Evolutionary conservation across 1,140 invertebrate species (phyloP), one percentile per base, ranked within the genome.

Genomic region (Drosophila gunungcola): DNA sequence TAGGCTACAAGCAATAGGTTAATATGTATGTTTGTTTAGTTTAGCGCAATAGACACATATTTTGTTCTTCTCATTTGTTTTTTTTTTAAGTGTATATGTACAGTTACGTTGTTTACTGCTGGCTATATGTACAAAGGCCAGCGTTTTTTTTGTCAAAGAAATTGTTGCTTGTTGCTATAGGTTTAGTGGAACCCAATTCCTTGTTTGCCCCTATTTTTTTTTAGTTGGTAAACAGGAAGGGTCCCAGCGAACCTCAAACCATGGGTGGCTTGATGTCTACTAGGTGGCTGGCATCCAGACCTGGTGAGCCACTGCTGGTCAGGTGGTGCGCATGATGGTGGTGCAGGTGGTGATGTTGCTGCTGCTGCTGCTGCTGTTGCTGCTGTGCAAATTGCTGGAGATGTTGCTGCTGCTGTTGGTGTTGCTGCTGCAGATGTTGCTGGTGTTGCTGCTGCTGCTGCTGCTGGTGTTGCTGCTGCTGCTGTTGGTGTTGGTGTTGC

Each of bases 201-300:
- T 46, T 21, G 16, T 21, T 21, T 21, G 16, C 16, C 16, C 16
- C 16, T 1, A 21, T 1, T 70, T 39, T 88, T 13, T 39, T 90
- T 32, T 65, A 92, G 61, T 92, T 91, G 68, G 91, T 90, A 67
- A 90, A 92, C 46, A 92, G 73, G 72, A 92, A 90, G 85, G 91
- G 91, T 77, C 91, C 89, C 73, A 92, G 77, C 81, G 91, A 91
- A 13, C 91, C 90, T 92, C 91, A 92, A 83, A 92, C 91, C 80
- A 92, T 86, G 38, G 91, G 91, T n/a, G 92, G 92, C 73, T 92
- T 92, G 0, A 92, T 90, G 21, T 92, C 92, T 3, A 92, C 78
- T 25, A 92, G 46, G 2, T 81, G 73, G 58, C 77, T 89, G 56
- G 90, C 83, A 13, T 86, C 82, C 9, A 86, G 62, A 10, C 68